Evolutionary conservation across 2,113 vertebrate genomes (phyloP), one percentile per base, ranked within the genome.

Genomic region (Neodontobutis hainanensis): DNA sequence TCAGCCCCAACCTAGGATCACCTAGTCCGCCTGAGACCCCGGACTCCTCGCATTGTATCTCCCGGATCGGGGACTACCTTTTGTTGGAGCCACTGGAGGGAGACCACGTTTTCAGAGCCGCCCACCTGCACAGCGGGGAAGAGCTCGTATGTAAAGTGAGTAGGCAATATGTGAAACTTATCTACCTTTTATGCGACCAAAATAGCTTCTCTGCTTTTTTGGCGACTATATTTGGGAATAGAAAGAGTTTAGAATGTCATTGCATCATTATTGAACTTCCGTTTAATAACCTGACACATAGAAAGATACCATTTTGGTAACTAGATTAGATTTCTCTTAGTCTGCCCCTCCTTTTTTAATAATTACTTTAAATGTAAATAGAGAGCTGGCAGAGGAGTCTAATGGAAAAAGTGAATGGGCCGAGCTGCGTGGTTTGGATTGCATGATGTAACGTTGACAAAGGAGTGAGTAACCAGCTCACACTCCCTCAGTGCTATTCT

Each of bases 1-100:
- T 99, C 88, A 97, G 97, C 72, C 97, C 97, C 42, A 99, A 98
- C 92, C 94, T 99, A 77, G 97, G 97, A 84, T 98, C 96, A 35
- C 97, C 97, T 53, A 99, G 95, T 90, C 97, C 97, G 78, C 97
- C 97, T n/a, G 97, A 98, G 94, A 98, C 96, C 87, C 97, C 97
- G 56, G 96, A 95, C 94, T 94, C 96, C 85, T 95, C 96, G 91
- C 95, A 98, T 93, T 99, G 96, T 92, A 95, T 97, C 92, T 98
- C 97, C 87, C 96, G 95, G 93, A 96, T 99, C 90, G 97, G 96
- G 93, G 95, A 97, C 90, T 97, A 99, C 95, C 95, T 99, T 89
- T 89, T 99, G 93, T 90, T 98, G 94, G 97, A 99, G 90, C 96
- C 97, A 77, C 93, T 99, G 91, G 97, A 98, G 92, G 96, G 97